Base-by-base conservation (phyloP, 1,140 invertebrate species). In the Conus betulinus region DNA sequence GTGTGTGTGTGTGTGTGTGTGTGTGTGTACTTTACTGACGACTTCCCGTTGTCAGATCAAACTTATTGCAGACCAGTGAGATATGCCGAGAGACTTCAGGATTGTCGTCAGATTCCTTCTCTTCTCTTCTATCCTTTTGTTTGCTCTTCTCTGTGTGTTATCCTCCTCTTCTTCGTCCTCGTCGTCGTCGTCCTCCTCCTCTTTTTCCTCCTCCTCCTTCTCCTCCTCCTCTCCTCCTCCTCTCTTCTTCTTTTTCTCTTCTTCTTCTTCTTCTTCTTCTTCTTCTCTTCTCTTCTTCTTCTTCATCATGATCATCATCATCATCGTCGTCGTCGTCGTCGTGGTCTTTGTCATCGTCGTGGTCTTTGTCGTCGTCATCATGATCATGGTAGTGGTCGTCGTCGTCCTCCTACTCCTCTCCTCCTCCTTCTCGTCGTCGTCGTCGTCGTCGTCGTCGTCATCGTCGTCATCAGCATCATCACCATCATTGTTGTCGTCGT, bases 221-320 rank as follows among this genome's bases (percentile, higher is more conserved):
- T 71, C 67, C n/a, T n/a, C 67, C 67, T n/a, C n/a, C 67, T n/a
- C 67, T 71, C 67, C 67, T 71, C 67, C 67, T 15, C 67, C 67
- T 71, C 67, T n/a, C n/a, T n/a, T 15, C 15, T 71, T n/a, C n/a
- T 71, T n/a, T 71, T 71, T n/a, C n/a, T 71, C 67, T 71, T 71
- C 67, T 71, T 71, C 67, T 71, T 71, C 67, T 71, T 71, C 67
- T 71, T 71, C 67, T 71, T 71, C 67, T 71, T 71, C 67, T 71
- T 71, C 67, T 71, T 71, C 67, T 71, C 71, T 25, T 74, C 3
- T 74, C 71, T 25, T 74, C 3, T 25, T 74, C 71, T 25, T 74
- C 71, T 2, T 74, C 1, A 20, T 74, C 71, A 20, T 74, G 17
- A 20, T 74, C 71, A 20, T 74, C 71, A 20, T 74, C 71, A 20